A percentile compares a stretch with the other conserved stretches of the same genome.
These are phyloP conservation scores for Sinonovacula constricta DNA, from an alignment of 1,140 invertebrate species.

Conservation along the genomic window DNA sequence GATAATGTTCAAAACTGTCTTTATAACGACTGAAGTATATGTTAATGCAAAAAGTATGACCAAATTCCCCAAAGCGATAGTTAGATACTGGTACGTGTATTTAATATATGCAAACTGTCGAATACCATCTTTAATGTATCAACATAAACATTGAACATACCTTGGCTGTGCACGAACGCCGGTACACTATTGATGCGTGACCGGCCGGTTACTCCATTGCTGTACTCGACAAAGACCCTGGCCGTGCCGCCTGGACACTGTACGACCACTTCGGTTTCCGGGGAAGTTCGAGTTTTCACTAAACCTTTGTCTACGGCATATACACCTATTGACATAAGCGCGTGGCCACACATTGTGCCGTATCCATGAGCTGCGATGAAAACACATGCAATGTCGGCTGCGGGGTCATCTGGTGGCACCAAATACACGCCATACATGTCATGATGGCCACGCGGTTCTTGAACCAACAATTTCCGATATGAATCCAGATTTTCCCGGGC, in stretches of 20 bases:
- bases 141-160: too few relatives aligned
- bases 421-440: constrained; percentile 76
- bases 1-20: too few relatives aligned
- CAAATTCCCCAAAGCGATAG: too few relatives aligned
- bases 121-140: too few relatives aligned
- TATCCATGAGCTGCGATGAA: constrained; percentile 78
- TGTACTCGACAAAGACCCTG: constrained; percentile 60
- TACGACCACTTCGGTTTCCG: constrained; percentile 71
- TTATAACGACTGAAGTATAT: too few relatives aligned
- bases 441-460: constrained; percentile 75
- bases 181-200: constrained; percentile 75
- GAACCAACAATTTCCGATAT: constrained; percentile 71
- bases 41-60: too few relatives aligned
- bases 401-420: constrained; percentile 63
- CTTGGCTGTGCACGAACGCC: too few relatives aligned
- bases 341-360: constrained; percentile 78
- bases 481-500: constrained; percentile 61
- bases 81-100: too few relatives aligned
- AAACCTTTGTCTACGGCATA: constrained; percentile 67
- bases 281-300: constrained; percentile 53
- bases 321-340: constrained; percentile 72
- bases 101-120: too few relatives aligned
- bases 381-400: constrained; percentile 73
- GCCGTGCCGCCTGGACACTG: constrained; percentile 76
- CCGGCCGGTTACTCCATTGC: constrained; percentile 52